Conservation (phyloP, 2,797 vertebrate genomes). For the Sphenodon punctatus region DNA sequence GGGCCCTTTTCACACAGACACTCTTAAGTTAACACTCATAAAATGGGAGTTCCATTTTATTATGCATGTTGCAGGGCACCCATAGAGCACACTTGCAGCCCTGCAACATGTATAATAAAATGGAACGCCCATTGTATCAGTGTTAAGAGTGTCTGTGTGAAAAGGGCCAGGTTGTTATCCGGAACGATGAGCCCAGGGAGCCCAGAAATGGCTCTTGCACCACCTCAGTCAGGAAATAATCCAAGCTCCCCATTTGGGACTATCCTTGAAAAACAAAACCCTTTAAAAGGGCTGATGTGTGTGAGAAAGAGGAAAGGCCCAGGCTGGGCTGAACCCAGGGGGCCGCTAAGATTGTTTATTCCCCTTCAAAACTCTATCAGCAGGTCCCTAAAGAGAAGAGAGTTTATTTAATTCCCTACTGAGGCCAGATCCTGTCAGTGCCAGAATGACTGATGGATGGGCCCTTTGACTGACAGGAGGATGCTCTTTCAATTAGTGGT, state of each 20-base stretch:
- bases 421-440: constrained; percentile 73
- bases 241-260: not conserved
- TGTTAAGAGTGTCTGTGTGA: too few relatives aligned
- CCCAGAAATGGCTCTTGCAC: not conserved
- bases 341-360: constrained; percentile 24
- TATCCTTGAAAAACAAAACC: not conserved
- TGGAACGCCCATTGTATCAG: too few relatives aligned
- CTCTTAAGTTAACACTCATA: too few relatives aligned
- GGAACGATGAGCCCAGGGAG: constrained; percentile 11
- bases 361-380: constrained; percentile 62
- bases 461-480: constrained; percentile 50
- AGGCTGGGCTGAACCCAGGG: constrained; percentile 37
- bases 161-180: constrained; percentile 35
- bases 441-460: constrained; percentile 70
- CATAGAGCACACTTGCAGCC: too few relatives aligned
- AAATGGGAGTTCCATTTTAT: too few relatives aligned
- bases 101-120: too few relatives aligned
- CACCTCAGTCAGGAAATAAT: not conserved
- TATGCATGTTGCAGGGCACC: too few relatives aligned
- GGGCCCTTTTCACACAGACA: too few relatives aligned
- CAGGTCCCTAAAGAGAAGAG: constrained; percentile 63
- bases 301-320: constrained; percentile 49
- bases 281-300: not conserved
- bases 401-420: constrained; percentile 74
- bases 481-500: constrained; percentile 63